Evolutionary conservation across 2,888 invertebrate genomes (phyloP).

Genomic region (Macrosiphum euphorbiae): DNA sequence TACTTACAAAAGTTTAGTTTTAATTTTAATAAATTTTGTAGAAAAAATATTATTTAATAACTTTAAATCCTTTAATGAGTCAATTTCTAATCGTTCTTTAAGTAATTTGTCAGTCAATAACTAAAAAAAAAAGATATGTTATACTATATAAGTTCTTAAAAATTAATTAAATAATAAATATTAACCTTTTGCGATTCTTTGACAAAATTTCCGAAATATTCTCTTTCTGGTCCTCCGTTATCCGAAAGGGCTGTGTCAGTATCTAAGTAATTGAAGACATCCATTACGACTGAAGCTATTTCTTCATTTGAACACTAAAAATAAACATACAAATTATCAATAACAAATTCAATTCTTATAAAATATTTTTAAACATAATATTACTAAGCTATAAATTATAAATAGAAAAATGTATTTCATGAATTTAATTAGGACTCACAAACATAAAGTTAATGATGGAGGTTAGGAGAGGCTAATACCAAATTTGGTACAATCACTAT

Average conservation of each 20-base stretch:
- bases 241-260: conserved; percentile 81
- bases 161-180: not conserved
- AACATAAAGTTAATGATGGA: not conserved
- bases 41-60: conserved; percentile 91
- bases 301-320: conserved; percentile 71
- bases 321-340: not conserved
- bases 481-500: not conserved
- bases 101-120: conserved; percentile 86
- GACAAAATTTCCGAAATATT: conserved; percentile 82
- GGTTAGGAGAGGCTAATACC: not conserved
- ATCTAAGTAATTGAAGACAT: conserved; percentile 87
- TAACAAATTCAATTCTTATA: not conserved
- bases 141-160: not conserved
- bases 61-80: conserved; percentile 92
- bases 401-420: not conserved
- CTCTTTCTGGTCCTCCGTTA: conserved; percentile 79
- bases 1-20: conserved; percentile 97
- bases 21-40: conserved; percentile 96
- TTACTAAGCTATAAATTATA: not conserved
- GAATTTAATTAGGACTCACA: not conserved
- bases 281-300: conserved; percentile 85
- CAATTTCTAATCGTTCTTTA: conserved; percentile 93
- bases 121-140: conserved; percentile 69
- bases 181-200: conserved; percentile 83
- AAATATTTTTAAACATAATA: not conserved